Evolutionary conservation across 2,888 invertebrate species (phyloP), one percentile per base, ranked within the genome.

Genomic region (Allolobophora icterica): DNA sequence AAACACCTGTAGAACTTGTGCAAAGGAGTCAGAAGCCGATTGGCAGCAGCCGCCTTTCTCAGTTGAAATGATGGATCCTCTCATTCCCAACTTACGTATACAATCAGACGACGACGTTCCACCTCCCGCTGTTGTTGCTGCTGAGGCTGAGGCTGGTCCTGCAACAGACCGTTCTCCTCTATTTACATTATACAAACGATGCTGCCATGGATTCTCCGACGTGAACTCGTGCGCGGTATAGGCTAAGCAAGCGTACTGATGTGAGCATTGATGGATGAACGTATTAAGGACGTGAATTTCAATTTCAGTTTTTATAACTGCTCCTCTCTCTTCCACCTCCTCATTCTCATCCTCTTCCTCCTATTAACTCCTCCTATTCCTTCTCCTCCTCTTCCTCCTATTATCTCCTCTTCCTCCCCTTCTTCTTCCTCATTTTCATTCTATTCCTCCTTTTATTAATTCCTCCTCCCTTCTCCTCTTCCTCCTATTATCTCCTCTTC

Each of bases 51-150:
- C 71, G 71, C 30, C 71, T 71, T 71, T 71, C 30, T 71, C n/a
- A 30, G 30, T 0, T 71, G 30, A n/a, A n/a, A 30, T n/a, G n/a
- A 71, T 24, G 52, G 52, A 71, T 71, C 11, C 71, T 71, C 30
- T 71, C 71, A n/a, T 71, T n/a, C 71, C n/a, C 71, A n/a, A n/a
- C 71, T n/a, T 71, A n/a, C 71, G n/a, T 71, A 71, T n/a, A 71
- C 71, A 71, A 71, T 71, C 71, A 71, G 71, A n/a, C 71, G 71
- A n/a, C 71, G 71, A 71, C n/a, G 71, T n/a, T 71, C 30, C n/a
- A n/a, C 71, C 71, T 4, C 71, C n/a, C n/a, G 0, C 71, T 71
- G n/a, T n/a, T 71, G 30, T n/a, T 71, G 71, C 71, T 71, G 30
- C 17, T 71, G 71, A 30, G 1, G 30, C 30, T n/a, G 71, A 1